phyloP scores from a whole-genome alignment of 2,888 invertebrate species.

The Trichogramma dendrolimi region DNA sequence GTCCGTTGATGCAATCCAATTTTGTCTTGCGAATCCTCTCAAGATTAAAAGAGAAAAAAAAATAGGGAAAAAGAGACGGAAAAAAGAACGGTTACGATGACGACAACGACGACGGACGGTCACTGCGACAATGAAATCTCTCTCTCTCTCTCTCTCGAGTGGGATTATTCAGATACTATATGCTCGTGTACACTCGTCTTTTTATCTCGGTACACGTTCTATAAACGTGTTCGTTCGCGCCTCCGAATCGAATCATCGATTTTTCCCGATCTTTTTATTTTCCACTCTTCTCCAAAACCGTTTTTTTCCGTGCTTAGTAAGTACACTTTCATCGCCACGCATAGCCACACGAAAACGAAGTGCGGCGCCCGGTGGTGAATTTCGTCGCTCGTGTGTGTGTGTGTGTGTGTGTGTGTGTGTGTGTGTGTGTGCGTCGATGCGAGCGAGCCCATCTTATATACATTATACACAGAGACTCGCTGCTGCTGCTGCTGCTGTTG shows the following conservation, averaged over 20 bases:
- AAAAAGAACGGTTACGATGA: not conserved
- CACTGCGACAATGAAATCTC: not conserved
- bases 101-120: not conserved
- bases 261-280: no score
- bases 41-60: conserved; percentile 14
- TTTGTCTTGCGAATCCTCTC: conserved; percentile 26
- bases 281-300: no score
- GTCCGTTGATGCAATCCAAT: conserved; percentile 23
- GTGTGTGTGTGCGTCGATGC: no score
- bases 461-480: no score
- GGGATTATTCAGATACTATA: no score
- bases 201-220: not conserved
- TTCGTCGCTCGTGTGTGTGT: no score
- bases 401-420: no score
- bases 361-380: not conserved
- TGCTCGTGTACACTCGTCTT: no score
- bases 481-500: no score
- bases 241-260: not conserved
- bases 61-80: not conserved
- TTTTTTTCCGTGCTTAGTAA: no score
- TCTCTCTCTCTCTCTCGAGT: not conserved
- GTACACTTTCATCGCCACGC: not conserved
- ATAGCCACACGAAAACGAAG: not conserved
- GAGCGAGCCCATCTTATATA: no score
- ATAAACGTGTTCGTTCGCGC: not conserved